Conservation (phyloP, 2,113 vertebrate species). For the Platanista minor region DNA sequence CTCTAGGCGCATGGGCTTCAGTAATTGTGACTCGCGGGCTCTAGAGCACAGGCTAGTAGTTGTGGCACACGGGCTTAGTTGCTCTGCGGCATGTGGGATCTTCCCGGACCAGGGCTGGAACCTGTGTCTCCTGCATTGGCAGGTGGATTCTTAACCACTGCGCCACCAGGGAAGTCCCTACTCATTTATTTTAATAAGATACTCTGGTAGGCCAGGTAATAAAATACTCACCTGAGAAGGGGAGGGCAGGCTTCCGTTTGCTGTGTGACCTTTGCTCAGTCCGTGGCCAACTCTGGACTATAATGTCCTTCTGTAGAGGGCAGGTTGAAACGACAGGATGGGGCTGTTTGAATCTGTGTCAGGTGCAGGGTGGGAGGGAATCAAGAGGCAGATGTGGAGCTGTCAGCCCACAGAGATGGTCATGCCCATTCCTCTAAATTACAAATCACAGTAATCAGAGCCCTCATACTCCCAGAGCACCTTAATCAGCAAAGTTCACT, state of each 20-base stretch:
- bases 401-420: background rate
- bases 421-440: background rate
- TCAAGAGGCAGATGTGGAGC: background rate
- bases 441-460: background rate
- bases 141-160: too few relatives aligned
- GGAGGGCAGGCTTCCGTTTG: background rate
- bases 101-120: too few relatives aligned
- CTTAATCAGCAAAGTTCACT: background rate
- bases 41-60: too few relatives aligned
- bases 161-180: too few relatives aligned
- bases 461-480: background rate
- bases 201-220: background rate
- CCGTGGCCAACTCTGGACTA: background rate
- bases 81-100: too few relatives aligned
- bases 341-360: background rate
- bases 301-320: background rate
- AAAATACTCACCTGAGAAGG: background rate
- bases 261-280: slow-evolving; percentile 8
- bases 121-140: too few relatives aligned
- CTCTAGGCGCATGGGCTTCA: too few relatives aligned
- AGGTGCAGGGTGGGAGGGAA: background rate
- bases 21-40: too few relatives aligned
- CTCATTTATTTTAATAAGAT: background rate
- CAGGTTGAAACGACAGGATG: background rate
- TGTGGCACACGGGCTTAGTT: too few relatives aligned